Base-by-base conservation (phyloP, 2,888 invertebrate species). In the Linnaemya vulpina region DNA sequence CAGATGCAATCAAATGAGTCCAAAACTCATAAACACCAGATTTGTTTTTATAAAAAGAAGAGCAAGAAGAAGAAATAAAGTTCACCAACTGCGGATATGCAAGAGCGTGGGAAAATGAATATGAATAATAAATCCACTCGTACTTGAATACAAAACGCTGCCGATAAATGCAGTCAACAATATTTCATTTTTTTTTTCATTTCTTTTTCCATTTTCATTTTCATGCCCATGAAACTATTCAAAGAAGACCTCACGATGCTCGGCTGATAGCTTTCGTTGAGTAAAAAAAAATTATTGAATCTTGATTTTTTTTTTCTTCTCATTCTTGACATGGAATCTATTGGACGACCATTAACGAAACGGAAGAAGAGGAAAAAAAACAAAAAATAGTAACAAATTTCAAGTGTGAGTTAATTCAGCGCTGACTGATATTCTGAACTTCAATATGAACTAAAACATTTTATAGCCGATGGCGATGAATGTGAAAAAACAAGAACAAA, bases 91-190 rank as follows among this genome's bases (percentile, higher is more conserved):
- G 78, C 85, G 78, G 82, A 85, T 82, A 81, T 81, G 81, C 77
- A 85, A 78, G 74, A 80, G 82, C 85, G 85, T 85, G 85, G 82
- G 85, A 85, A 85, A 85, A 85, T 85, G 75, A 81, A 82, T 85
- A 60, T 75, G 74, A 82, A 78, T 73, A 81, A 74, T 73, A 60
- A 30, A 55, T 25, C 73, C 17, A 62, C 9, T 51, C 51, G n/a
- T 51, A 20, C 40, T 78, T 74, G n/a, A 60, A 65, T 60, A 65
- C 58, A 70, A 75, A 76, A 65, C 49, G 70, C 71, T 82, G 76
- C 63, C 63, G 63, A 82, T 63, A 82, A 76, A 51, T 71, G 76
- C 63, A 82, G 35, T 43, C 35, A 43, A 25, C 9, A 20, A 51
- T 49, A 30, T 3, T 40, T 46, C 8, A 1, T 38, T 22, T 63